Percentiles rank a stretch among this genome's conserved stretches.
These are phyloP conservation scores for Saccostrea cuccullata DNA, from an alignment of 1,140 invertebrate genomes.

Conservation along the genomic window DNA sequence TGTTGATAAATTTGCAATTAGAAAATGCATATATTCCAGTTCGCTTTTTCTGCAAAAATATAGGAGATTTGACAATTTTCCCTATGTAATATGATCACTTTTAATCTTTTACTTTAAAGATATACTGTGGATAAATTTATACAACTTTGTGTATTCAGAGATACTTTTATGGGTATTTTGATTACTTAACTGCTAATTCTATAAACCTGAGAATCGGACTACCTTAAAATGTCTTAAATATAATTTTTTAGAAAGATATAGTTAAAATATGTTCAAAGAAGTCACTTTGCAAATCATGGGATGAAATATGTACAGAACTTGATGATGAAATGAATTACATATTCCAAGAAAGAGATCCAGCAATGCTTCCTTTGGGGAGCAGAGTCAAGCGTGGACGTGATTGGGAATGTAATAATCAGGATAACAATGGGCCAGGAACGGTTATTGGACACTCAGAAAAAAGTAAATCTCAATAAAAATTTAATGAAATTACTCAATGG, in stretches of 20 bases:
- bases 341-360: background rate
- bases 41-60: too few species aligned
- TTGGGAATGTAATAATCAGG: constrained; percentile 51
- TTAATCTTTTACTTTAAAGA: too few species aligned
- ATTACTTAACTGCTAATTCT: too few species aligned
- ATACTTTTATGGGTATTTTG: too few species aligned
- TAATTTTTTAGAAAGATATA: background rate
- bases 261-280: background rate
- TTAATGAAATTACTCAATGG: background rate
- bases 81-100: too few species aligned
- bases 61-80: too few species aligned
- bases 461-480: background rate
- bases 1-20: too few species aligned
- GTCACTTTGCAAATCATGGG: background rate
- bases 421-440: constrained; percentile 45
- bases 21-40: too few species aligned
- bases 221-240: too few species aligned
- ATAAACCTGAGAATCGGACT: too few species aligned
- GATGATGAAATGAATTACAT: background rate
- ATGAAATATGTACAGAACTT: background rate
- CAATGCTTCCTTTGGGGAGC: background rate
- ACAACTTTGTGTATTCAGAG: too few species aligned
- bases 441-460: constrained; percentile 44
- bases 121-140: too few species aligned
- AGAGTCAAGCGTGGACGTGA: constrained; percentile 43